Evolutionary conservation across 2,113 vertebrate genomes (phyloP).

Genomic region (Callorhinus ursinus): DNA sequence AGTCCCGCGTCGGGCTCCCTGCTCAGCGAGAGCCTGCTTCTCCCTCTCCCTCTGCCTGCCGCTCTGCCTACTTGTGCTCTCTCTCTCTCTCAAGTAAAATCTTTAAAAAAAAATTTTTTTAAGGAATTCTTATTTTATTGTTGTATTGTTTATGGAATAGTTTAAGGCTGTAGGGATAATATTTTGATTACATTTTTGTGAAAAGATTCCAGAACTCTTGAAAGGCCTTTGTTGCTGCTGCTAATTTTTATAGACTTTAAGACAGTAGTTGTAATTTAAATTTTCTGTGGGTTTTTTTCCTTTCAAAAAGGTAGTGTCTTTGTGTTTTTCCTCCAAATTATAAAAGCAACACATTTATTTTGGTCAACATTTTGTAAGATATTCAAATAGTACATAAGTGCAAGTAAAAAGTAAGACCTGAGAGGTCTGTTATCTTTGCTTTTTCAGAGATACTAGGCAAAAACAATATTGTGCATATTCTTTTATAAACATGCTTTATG

Average conservation of each 20-base stretch:
- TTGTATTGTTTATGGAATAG: conserved; percentile 34
- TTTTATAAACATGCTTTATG: background rate
- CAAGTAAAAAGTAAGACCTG: background rate
- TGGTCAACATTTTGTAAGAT: background rate
- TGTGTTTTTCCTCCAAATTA: background rate
- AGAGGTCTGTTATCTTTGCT: background rate
- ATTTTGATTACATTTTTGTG: background rate
- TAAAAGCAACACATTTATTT: conserved; percentile 1
- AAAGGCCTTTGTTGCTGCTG: conserved; percentile 18
- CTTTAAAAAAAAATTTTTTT: background rate
- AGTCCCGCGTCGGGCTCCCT: too few relatives aligned
- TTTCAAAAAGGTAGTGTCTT: background rate
- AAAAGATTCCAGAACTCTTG: background rate
- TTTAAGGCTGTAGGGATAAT: background rate
- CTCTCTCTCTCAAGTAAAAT: too few relatives aligned
- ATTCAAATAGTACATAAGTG: background rate
- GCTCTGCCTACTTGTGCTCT: too few relatives aligned
- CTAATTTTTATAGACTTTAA: conserved; percentile 9
- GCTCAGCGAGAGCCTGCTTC: too few relatives aligned
- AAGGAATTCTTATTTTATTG: background rate
- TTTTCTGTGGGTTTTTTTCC: background rate
- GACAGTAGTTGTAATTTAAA: conserved; percentile 37
- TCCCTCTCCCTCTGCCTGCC: too few relatives aligned
- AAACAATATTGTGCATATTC: background rate
- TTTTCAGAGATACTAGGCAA: conserved; percentile 17